Percentiles rank a stretch among this genome's conserved stretches.
Evolutionary conservation across 2,888 invertebrate species (phyloP).

Genomic region (Tricholauxania praeusta): DNA sequence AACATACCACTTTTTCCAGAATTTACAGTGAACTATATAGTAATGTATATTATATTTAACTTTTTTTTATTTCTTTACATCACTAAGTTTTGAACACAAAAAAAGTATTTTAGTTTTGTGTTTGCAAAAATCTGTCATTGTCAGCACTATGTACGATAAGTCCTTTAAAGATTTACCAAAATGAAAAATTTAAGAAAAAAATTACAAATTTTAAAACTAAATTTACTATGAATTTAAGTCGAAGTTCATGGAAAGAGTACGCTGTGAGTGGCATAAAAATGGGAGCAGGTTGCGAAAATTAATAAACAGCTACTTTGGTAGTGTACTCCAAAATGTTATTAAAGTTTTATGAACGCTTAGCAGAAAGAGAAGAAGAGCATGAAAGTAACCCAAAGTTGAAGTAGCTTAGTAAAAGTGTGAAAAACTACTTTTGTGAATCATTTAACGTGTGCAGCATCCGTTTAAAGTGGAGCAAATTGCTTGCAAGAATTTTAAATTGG

Average conservation of each 20-base stretch:
- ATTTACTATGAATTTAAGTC: background rate
- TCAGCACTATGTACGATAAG: background rate
- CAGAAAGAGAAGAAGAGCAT: background rate
- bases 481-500: constrained; percentile 17
- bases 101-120: too few relatives aligned
- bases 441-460: background rate
- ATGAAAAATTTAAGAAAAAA: too few relatives aligned
- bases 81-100: too few relatives aligned
- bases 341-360: constrained; percentile 17
- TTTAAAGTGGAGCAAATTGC: background rate
- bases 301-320: background rate
- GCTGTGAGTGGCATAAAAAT: background rate
- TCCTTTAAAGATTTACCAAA: too few relatives aligned
- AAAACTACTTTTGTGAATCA: constrained; percentile 14
- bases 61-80: background rate
- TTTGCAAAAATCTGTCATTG: constrained; percentile 24
- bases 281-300: background rate
- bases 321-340: constrained; percentile 12
- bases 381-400: too few relatives aligned
- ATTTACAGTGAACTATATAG: too few relatives aligned
- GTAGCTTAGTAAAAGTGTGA: background rate
- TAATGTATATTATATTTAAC: background rate
- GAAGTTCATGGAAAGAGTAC: background rate
- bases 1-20: too few relatives aligned
- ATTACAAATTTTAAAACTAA: too few relatives aligned